Evolutionary conservation across 2,797 vertebrate species (phyloP), one percentile per base, ranked within the genome.

Genomic region (Lagorchestes hirsutus): DNA sequence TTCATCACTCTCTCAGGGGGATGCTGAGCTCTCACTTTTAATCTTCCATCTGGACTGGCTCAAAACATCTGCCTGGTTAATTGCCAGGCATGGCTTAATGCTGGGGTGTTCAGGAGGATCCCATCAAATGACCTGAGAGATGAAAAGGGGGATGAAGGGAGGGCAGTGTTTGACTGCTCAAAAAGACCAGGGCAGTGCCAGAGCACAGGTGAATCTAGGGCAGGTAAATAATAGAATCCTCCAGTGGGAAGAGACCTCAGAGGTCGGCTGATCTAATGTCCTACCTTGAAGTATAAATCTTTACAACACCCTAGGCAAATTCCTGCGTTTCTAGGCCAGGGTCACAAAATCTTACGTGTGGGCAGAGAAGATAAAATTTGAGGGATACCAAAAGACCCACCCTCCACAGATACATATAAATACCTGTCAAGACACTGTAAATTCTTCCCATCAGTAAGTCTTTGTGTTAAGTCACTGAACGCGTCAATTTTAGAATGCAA

Each of bases 131-230:
- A 87, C 74, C 9, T 87, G 40, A 87, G 40, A 4, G 40, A 87
- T 87, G 31, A 87, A 46, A 87, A 50, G 22, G 74, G 74, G 74
- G 22, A 50, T 87, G 24, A 87, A 87, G 74, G 74, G 74, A 87
- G 74, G 22, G 40, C 9, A 87, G 74, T 27, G 40, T 87, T 82
- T 87, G 40, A 3, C 40, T 62, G 50, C 91, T 34, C 82, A 59
- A 34, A 87, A 52, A 92, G 40, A n/a, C 4, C 12, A 87, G 74
- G n/a, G 31, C 93, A 34, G 31, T 91, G 90, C 3, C 11, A 87
- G 67, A 54, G 40, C 94, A 34, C 52, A 93, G 93, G 90, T 59
- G 31, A 34, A 54, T 94, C 54, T 62, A 87, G 67, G 55, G 27
- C 46, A 92, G 93, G 67, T 52, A 2, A 8, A 90, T 52, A 96